Conservation (phyloP, 2,797 vertebrate genomes). For the Dryobates pubescens region DNA sequence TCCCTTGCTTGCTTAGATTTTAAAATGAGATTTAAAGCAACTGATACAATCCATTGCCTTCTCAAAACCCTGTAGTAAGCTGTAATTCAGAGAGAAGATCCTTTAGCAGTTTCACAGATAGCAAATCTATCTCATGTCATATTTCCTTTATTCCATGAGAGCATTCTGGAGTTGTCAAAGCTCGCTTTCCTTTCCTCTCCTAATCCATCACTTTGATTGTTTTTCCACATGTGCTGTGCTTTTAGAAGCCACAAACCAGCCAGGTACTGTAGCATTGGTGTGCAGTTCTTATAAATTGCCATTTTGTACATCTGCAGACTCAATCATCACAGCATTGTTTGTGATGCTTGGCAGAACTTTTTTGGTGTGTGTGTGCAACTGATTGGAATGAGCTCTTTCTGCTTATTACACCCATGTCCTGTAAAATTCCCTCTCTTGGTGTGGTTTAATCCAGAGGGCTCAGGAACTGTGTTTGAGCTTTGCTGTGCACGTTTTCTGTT, state of each 20-base stretch:
- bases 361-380: slow-evolving; percentile 38
- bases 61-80: background rate
- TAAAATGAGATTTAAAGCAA: slow-evolving; percentile 3
- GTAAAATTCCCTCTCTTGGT: slow-evolving; percentile 21
- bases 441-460: slow-evolving; percentile 18
- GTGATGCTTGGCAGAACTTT: slow-evolving; percentile 67
- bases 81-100: slow-evolving; percentile 29
- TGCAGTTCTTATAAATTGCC: slow-evolving; percentile 65
- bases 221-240: slow-evolving; percentile 85
- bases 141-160: slow-evolving; percentile 63
- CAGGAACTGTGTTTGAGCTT: slow-evolving; percentile 55
- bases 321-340: slow-evolving; percentile 57
- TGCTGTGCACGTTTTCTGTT: slow-evolving; percentile 61
- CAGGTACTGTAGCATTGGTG: slow-evolving; percentile 87
- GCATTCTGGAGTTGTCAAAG: slow-evolving; percentile 68
- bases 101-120: slow-evolving; percentile 24
- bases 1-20: background rate
- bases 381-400: slow-evolving; percentile 56
- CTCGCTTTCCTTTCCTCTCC: slow-evolving; percentile 68
- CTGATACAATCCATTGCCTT: background rate
- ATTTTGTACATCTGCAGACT: slow-evolving; percentile 55
- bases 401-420: slow-evolving; percentile 35
- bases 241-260: slow-evolving; percentile 91
- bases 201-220: slow-evolving; percentile 83
- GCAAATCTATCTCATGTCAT: slow-evolving; percentile 39